Evolutionary conservation across 2,888 invertebrate species (phyloP), one percentile per base, ranked within the genome.

Genomic region (Aproaerema taeniolella): DNA sequence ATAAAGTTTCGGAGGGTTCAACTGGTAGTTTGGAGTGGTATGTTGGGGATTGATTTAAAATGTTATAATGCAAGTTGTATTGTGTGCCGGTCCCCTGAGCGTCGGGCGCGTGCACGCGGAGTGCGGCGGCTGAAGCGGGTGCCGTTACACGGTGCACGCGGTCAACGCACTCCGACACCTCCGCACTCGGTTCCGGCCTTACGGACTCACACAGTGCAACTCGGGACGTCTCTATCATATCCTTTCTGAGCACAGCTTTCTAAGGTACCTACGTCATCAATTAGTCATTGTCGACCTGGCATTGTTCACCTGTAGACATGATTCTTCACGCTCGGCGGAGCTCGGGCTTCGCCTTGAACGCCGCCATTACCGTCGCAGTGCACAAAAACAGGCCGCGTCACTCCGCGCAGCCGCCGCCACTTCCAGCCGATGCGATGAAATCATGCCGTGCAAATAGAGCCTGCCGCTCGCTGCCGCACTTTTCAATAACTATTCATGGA

Each of bases 141-240:
- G 68, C 79, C 80, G 81, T 78, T 78, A 77, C 49, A 49, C 46
- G 57, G 47, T 52, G 55, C 53, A 40, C 38, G 57, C 73, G 82
- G 82, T 82, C 83, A 81, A 63, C 68, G 82, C 73, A 71, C 83
- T 74, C 70, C 61, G 70, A 76, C 79, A 13, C 14, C 34, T 36
- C 30, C 30, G 9, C 30, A 5, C 30, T 3, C 30, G 3, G 12
- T 5, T 7, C 11, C 12, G 10, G 3, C 9, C 24, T 20, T 20
- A 20, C 24, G 6, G 8, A 20, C 9, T 20, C n/a, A n/a, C n/a
- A n/a, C n/a, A n/a, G n/a, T n/a, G n/a, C n/a, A n/a, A n/a, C n/a
- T n/a, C n/a, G n/a, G n/a, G n/a, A n/a, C n/a, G n/a, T n/a, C n/a
- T n/a, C n/a, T n/a, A n/a, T n/a, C n/a, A n/a, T n/a, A n/a, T n/a